A percentile compares a stretch with the other conserved stretches of the same genome.
These are phyloP conservation scores for Rhaphigaster nebulosa DNA, from an alignment of 2,888 invertebrate genomes.

Conservation along the genomic window DNA sequence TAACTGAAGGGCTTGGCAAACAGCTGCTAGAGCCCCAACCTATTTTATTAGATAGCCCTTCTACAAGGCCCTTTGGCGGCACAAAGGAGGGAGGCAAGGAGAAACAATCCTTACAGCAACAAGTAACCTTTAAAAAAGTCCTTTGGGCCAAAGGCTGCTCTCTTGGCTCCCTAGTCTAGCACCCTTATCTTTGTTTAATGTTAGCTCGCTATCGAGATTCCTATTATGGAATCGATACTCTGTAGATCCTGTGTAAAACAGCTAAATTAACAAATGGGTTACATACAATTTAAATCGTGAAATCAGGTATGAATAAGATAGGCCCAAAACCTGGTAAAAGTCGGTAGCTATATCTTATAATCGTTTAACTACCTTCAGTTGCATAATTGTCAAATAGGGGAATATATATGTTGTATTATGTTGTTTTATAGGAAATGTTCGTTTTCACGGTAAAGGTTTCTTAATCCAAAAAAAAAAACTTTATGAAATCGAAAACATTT, in stretches of 20 bases:
- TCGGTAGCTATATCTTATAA: too few relatives aligned
- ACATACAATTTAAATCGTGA: too few relatives aligned
- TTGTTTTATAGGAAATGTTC: too few relatives aligned
- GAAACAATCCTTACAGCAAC: constrained; percentile 40
- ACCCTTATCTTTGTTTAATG: constrained; percentile 4
- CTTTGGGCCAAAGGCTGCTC: background rate
- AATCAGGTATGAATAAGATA: too few relatives aligned
- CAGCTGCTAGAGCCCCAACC: background rate
- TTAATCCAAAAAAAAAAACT: too few relatives aligned
- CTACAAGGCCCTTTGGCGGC: constrained; percentile 8
- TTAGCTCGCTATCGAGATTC: background rate
- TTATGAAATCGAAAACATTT: too few relatives aligned
- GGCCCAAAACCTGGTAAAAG: too few relatives aligned
- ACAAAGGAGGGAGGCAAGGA: background rate
- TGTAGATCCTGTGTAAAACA: background rate
- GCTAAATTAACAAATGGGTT: background rate
- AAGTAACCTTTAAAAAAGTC: constrained; percentile 45
- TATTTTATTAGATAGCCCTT: constrained; percentile 27
- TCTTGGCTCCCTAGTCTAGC: background rate
- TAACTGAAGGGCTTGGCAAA: constrained; percentile 22
- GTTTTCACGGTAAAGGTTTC: too few relatives aligned
- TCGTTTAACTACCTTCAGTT: too few relatives aligned
- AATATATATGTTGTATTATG: too few relatives aligned
- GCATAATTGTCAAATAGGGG: too few relatives aligned
- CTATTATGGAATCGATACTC: background rate